Evolutionary conservation across 2,797 vertebrate genomes (phyloP).

Genomic region (Platyrinchus mystaceus): DNA sequence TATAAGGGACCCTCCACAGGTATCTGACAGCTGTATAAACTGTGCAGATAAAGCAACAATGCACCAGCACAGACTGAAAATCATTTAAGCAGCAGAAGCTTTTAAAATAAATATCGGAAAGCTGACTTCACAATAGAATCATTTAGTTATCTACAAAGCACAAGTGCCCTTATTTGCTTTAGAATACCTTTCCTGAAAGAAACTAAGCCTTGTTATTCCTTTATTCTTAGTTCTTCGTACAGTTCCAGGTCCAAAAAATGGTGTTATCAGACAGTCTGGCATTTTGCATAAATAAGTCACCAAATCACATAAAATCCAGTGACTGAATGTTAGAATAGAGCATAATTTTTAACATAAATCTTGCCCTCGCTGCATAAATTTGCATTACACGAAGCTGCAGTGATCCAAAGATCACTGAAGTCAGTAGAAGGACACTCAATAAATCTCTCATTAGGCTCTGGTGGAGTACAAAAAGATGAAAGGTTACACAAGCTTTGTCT

Average conservation of each 20-base stretch:
- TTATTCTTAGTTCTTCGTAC: not conserved
- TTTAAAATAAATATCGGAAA: not conserved
- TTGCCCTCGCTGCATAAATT: not conserved
- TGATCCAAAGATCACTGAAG: not conserved
- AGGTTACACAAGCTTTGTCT: not conserved
- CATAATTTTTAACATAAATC: not conserved
- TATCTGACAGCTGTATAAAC: conserved; percentile 61
- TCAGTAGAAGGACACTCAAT: not conserved
- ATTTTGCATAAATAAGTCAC: not conserved
- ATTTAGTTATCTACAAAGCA: not conserved
- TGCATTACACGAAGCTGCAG: not conserved
- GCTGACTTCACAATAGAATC: not conserved
- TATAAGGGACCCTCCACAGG: conserved; percentile 50
- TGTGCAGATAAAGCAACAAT: conserved; percentile 17
- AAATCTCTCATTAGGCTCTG: not conserved
- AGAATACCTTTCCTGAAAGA: not conserved
- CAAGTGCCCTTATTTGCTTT: not conserved
- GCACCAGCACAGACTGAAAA: conserved; percentile 20
- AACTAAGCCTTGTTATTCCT: not conserved
- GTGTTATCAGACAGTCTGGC: not conserved
- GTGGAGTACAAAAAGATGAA: not conserved
- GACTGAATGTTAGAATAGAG: not conserved
- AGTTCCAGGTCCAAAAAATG: not conserved
- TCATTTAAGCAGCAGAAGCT: conserved; percentile 21
- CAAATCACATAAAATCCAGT: not conserved